These are phyloP conservation scores for Streblospio benedicti DNA, from an alignment of 1,140 invertebrate species.

Conservation along the genomic window DNA sequence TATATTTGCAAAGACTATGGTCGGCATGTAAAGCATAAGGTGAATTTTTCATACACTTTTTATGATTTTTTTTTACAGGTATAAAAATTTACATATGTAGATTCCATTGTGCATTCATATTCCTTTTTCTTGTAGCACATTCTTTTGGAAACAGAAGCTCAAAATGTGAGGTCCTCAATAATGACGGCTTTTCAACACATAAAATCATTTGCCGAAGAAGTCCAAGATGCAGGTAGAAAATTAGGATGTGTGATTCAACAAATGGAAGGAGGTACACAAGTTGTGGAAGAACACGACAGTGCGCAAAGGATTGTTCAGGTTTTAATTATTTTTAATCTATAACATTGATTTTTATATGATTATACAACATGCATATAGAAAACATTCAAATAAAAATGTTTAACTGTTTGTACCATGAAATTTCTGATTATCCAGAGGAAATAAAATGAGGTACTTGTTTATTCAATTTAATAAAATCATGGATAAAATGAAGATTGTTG, in stretches of 20 bases:
- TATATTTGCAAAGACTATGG: constrained; percentile 58
- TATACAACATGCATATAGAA: too few species aligned
- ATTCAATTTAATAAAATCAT: too few species aligned
- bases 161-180: constrained; percentile 52
- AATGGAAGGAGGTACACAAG: constrained; percentile 37
- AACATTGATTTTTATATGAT: too few species aligned
- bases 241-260: constrained; percentile 47
- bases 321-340: not conserved
- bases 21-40: constrained; percentile 54
- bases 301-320: constrained; percentile 6
- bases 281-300: constrained; percentile 23
- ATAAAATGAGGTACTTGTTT: too few species aligned
- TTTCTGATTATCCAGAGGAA: too few species aligned
- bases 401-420: too few species aligned
- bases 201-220: constrained; percentile 55
- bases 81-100: too few species aligned
- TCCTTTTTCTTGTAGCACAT: constrained; percentile 46
- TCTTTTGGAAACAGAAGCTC: constrained; percentile 55
- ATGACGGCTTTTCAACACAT: constrained; percentile 51
- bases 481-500: too few species aligned
- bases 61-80: not conserved
- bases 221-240: constrained; percentile 52
- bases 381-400: too few species aligned
- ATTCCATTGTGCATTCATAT: not conserved
- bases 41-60: constrained; percentile 25